phyloP scores from a whole-genome alignment of 23 tunicate species.

The Clavelina lepadiformis region DNA sequence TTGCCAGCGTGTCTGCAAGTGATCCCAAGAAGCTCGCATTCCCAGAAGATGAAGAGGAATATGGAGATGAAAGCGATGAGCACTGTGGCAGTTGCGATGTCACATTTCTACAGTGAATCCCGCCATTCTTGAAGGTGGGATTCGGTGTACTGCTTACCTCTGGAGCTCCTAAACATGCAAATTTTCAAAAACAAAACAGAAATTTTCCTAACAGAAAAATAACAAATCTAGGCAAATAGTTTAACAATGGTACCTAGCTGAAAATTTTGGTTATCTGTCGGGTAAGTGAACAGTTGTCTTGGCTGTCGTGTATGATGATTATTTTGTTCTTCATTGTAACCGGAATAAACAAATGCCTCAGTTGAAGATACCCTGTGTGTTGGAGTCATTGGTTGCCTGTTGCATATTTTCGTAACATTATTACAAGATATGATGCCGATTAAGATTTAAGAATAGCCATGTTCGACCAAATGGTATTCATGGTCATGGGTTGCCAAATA shows the following conservation, averaged over 20 bases:
- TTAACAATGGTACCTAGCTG: conserved; percentile 11
- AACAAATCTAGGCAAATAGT: no score
- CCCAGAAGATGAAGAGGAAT: conserved; percentile 42
- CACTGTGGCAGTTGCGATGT: neutral
- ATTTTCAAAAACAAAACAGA: no score
- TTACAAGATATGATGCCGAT: no score
- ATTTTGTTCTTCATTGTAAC: neutral
- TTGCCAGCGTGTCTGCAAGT: conserved; percentile 31
- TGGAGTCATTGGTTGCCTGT: conserved; percentile 28
- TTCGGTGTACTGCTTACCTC: conserved; percentile 33
- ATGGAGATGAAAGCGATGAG: conserved; percentile 26
- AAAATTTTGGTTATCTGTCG: neutral
- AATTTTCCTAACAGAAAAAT: no score
- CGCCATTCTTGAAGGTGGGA: conserved; percentile 2
- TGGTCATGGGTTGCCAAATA: no score
- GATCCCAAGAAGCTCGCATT: conserved; percentile 47
- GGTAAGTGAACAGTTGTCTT: conserved; percentile 23
- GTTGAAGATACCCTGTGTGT: conserved; percentile 14
- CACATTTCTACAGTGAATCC: neutral
- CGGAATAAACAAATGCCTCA: neutral
- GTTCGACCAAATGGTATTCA: no score
- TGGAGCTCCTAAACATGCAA: conserved; percentile 29
- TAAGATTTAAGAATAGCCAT: no score
- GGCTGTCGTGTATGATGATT: neutral
- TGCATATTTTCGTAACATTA: no score